Evolutionary conservation across 2,888 invertebrate genomes (phyloP), one percentile per base, ranked within the genome.

Genomic region (Gastracanthus pulcherrimus): DNA sequence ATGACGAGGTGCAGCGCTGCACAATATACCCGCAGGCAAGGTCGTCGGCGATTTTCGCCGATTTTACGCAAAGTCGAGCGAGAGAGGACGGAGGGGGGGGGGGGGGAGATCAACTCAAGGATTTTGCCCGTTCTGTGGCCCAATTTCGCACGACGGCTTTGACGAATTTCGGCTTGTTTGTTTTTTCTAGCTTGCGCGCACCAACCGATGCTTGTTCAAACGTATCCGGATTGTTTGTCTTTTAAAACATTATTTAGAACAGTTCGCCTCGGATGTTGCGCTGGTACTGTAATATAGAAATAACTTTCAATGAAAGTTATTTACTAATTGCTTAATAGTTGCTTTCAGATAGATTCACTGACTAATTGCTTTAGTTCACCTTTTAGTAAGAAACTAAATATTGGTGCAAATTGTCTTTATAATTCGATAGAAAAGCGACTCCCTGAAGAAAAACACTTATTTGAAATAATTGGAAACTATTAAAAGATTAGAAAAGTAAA

Each of bases 131-230:
- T 11, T 9, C 19, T 1, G 4, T 23, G 64, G 3, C 64, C 75
- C 23, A 19, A 66, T 75, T 75, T 34, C 23, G 48, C 23, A 13
- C 34, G 29, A 62, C 16, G 74, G 60, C 62, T 74, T 31, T 48
- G 74, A 64, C 74, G 13, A 45, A 45, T 62, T 45, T 74, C 45
- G 5, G 7, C 45, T 74, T 64, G 62, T 75, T 75, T 75, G 64
- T 75, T 75, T 62, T 74, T 75, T 64, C 64, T 58, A 38, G 4
- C 9, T 6, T 5, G 2, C 23, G 66, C 66, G 23, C 2, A n/a
- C n/a, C n/a, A n/a, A n/a, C 5, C 13, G 16, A 16, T 64, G 36
- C n/a, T 34, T 62, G 34, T n/a, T n/a, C 16, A 34, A 11, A 34
- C 19, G 31, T 62, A 34, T 23, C 13, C 23, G 55, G 26, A 55